Evolutionary conservation across 2,797 vertebrate genomes (phyloP), one percentile per base, ranked within the genome.

Genomic region (Paramormyrops hopkinsi): DNA sequence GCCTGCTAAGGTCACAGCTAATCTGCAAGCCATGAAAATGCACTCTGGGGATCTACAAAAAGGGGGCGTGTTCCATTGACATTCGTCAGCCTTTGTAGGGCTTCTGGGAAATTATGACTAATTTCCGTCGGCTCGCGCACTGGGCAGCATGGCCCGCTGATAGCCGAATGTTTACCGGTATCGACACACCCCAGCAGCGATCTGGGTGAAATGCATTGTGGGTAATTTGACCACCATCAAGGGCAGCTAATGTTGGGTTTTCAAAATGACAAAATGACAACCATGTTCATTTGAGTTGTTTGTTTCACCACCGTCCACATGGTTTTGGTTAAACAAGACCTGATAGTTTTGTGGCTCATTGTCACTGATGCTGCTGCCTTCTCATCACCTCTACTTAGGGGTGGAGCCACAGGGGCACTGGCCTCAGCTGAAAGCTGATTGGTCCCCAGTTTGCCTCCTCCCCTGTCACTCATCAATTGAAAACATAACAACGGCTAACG

Each of bases 1-100:
- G 92, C 93, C 91, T 90, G 90, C 89, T 94, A 95, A 96, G 96
- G 95, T 96, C 94, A 94, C 89, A 93, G 92, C 94, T 94, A 94
- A 96, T 96, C 94, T 95, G 93, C 94, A 93, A 94, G 92, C 91
- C 93, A 93, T 90, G 91, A 93, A 95, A 95, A 94, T 92, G 90
- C 93, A 93, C 94, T 95, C 94, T 93, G 93, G 91, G 94, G 93
- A 93, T 95, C 94, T 93, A 90, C 90, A 88, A 92, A 17, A 92
- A 90, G 89, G 90, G 83, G 88, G 92, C 88, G 91, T 88, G 88
- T 90, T 86, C 90, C 93, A 92, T 93, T 95, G 94, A 94, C 94
- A 95, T 94, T 92, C 93, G 93, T 92, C 91, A 92, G 93, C 93
- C 94, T 92, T 92, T 90, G 79, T 92, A 93, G 94, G 95, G 94